Conservation (phyloP, 2,797 vertebrate genomes). For the Sternarchorhynchus goeldii region DNA sequence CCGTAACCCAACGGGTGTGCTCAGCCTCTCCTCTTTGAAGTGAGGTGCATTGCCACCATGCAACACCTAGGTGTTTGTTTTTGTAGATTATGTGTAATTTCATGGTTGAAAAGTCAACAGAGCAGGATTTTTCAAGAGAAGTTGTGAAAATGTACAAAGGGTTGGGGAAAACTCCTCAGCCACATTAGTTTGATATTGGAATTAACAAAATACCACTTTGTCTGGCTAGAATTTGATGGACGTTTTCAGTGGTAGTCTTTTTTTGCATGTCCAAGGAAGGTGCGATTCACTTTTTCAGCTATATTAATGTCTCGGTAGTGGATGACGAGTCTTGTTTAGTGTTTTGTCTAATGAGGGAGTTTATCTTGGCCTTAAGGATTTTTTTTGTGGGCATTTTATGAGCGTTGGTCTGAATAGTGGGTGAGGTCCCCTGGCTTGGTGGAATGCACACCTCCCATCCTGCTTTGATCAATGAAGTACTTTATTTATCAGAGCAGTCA, state of each 20-base stretch:
- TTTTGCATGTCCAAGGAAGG: background rate
- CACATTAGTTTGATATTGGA: too few relatives aligned
- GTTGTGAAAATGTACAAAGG: background rate
- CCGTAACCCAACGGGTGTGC: conserved; percentile 39
- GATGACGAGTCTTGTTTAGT: background rate
- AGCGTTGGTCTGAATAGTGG: conserved; percentile 49
- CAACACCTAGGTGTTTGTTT: too few relatives aligned
- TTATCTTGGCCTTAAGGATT: background rate
- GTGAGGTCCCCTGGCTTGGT: conserved; percentile 55
- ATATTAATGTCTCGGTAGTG: background rate
- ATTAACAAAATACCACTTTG: background rate
- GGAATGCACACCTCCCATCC: conserved; percentile 47
- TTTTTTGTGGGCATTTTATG: conserved; percentile 46
- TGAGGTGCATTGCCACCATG: background rate
- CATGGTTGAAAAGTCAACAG: background rate
- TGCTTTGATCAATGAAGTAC: conserved; percentile 50
- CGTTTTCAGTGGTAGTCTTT: background rate
- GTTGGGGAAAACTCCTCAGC: background rate
- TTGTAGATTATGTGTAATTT: background rate
- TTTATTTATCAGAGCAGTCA: conserved; percentile 46
- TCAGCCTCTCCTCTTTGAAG: conserved; percentile 43
- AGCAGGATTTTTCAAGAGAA: background rate
- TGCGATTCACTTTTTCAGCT: background rate
- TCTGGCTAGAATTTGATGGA: too few relatives aligned
- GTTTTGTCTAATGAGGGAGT: background rate